Evolutionary conservation across 2,888 invertebrate genomes (phyloP).

Genomic region (Chironomus tentans): DNA sequence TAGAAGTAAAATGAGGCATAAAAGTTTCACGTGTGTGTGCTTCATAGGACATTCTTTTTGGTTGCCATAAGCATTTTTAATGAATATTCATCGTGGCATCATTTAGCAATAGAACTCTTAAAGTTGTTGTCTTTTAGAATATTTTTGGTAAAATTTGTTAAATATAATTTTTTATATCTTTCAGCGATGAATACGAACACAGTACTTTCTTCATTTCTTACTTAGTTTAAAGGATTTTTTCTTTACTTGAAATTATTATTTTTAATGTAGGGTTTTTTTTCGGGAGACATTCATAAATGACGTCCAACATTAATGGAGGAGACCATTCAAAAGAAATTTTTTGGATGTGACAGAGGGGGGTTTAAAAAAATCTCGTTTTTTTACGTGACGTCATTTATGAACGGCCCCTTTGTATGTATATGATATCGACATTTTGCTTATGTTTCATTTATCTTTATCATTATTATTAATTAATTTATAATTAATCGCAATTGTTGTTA

Average conservation of each 20-base stretch:
- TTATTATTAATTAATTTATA: not conserved
- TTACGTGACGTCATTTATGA: too few species aligned
- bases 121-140: constrained; percentile 13
- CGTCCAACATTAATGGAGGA: too few species aligned
- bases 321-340: too few species aligned
- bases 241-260: not conserved
- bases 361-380: too few species aligned
- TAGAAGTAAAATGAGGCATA: too few species aligned
- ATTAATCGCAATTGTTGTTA: too few species aligned
- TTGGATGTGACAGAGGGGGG: too few species aligned
- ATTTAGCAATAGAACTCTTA: not conserved
- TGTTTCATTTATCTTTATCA: constrained; percentile 1
- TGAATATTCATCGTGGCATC: not conserved
- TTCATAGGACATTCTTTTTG: not conserved
- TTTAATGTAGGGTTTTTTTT: not conserved
- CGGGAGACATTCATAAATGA: too few species aligned
- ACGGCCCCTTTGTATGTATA: constrained; percentile 13
- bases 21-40: too few species aligned
- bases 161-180: constrained; percentile 10
- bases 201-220: not conserved
- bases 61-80: not conserved
- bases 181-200: constrained; percentile 16
- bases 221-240: too few species aligned
- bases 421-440: constrained; percentile 26
- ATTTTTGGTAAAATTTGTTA: constrained; percentile 15